phyloP scores from a whole-genome alignment of 2,888 invertebrate genomes.

The Anticlea derivata region DNA sequence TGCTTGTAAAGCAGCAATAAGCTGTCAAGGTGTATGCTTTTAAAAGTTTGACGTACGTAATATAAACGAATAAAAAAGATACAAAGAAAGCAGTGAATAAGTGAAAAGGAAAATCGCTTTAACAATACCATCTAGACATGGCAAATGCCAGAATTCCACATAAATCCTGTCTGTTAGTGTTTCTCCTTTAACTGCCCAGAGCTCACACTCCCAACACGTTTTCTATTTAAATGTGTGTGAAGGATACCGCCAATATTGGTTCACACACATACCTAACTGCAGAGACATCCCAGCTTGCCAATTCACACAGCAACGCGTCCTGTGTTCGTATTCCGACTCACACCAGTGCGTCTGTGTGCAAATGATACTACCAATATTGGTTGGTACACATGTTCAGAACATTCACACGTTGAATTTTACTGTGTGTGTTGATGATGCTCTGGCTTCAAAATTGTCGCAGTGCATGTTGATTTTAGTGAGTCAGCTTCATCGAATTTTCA shows the following conservation, averaged over 20 bases:
- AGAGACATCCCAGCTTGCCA: conserved; percentile 3
- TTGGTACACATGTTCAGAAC: conserved; percentile 5
- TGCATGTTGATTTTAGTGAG: conserved; percentile 5
- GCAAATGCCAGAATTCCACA: conserved; percentile 11
- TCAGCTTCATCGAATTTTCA: conserved; percentile 6
- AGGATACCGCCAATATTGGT: conserved; percentile 8
- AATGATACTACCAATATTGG: conserved; percentile 13
- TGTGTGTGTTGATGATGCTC: conserved; percentile 8
- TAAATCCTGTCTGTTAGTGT: conserved; percentile 10
- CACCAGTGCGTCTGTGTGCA: conserved; percentile 2
- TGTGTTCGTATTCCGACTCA: neutral
- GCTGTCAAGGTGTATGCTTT: too few species aligned
- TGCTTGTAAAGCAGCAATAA: too few species aligned
- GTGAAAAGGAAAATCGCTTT: too few species aligned
- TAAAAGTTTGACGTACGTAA: too few species aligned
- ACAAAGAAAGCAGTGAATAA: too few species aligned
- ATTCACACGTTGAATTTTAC: conserved; percentile 14
- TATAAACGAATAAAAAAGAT: too few species aligned
- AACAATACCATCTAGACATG: conserved; percentile 13
- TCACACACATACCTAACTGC: neutral
- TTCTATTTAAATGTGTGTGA: neutral
- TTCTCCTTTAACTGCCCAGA: conserved; percentile 1
- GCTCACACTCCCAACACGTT: conserved; percentile 3
- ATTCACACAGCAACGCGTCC: conserved; percentile 15
- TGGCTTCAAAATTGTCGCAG: conserved; percentile 1